Evolutionary conservation across 2,113 vertebrate genomes (phyloP).

Genomic region (Siniperca chuatsi): DNA sequence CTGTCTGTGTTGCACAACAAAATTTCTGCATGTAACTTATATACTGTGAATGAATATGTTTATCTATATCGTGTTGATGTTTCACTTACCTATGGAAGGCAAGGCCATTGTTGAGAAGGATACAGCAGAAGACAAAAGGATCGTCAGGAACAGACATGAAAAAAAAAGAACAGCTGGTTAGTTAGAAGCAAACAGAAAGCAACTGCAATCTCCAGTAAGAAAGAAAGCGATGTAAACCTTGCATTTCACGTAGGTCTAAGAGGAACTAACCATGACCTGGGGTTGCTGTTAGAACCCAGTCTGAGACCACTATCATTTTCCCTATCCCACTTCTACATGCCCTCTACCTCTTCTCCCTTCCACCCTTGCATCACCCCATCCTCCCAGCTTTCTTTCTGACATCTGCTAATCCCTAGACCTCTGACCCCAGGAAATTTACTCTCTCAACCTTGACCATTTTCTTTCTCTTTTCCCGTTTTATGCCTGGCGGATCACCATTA

Average conservation of each 20-base stretch:
- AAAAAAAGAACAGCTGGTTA: constrained; percentile 46
- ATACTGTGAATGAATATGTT: not conserved
- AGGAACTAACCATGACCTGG: constrained; percentile 44
- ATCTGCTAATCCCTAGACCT: constrained; percentile 87
- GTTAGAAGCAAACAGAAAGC: constrained; percentile 27
- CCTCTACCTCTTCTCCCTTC: constrained; percentile 27
- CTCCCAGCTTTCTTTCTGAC: constrained; percentile 77
- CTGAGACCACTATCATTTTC: constrained; percentile 56
- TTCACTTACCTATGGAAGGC: constrained; percentile 73
- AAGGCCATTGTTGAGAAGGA: not conserved
- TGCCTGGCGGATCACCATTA: constrained; percentile 73
- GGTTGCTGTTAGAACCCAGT: constrained; percentile 46
- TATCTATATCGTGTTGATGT: not conserved
- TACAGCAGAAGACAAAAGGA: constrained; percentile 6
- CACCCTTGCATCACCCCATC: constrained; percentile 60
- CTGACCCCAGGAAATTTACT: constrained; percentile 84
- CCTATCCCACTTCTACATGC: constrained; percentile 47
- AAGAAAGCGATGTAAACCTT: not conserved
- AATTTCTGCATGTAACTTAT: not conserved
- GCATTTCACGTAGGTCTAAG: constrained; percentile 52
- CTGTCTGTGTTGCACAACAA: not conserved
- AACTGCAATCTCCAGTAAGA: constrained; percentile 21
- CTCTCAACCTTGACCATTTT: constrained; percentile 82
- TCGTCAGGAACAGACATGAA: constrained; percentile 42
- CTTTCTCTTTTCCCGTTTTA: constrained; percentile 62